Evolutionary conservation across 2,797 vertebrate species (phyloP).

Genomic region (Schizothorax lantsangensis): DNA sequence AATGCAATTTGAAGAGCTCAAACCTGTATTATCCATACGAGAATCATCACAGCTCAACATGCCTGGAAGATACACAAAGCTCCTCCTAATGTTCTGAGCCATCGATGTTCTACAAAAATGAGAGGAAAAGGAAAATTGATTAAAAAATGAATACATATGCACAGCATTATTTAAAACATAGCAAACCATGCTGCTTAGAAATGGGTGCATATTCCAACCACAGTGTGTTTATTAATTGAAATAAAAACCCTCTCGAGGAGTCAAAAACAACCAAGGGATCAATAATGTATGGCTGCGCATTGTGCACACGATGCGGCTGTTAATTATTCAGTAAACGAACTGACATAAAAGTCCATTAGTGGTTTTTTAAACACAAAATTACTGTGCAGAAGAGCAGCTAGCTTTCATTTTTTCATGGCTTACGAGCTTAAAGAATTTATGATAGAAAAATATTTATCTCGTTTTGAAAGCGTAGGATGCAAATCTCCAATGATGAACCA

Average conservation of each 20-base stretch:
- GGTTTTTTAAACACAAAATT: slow-evolving; percentile 66
- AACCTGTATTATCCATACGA: background rate
- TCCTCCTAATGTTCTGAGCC: background rate
- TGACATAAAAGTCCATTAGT: slow-evolving; percentile 83
- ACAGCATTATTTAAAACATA: slow-evolving; percentile 12
- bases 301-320: slow-evolving; percentile 72
- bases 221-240: slow-evolving; percentile 68
- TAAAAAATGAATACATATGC: background rate
- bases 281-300: slow-evolving; percentile 75
- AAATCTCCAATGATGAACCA: slow-evolving; percentile 77
- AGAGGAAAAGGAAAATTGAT: background rate
- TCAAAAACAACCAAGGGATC: slow-evolving; percentile 73
- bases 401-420: slow-evolving; percentile 71
- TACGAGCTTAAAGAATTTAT: slow-evolving; percentile 77
- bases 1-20: background rate
- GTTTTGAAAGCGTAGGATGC: slow-evolving; percentile 70
- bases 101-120: background rate
- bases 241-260: slow-evolving; percentile 56
- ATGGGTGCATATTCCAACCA: slow-evolving; percentile 22
- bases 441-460: slow-evolving; percentile 82
- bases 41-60: background rate
- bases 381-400: slow-evolving; percentile 61
- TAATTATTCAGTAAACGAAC: slow-evolving; percentile 83
- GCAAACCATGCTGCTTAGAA: slow-evolving; percentile 22
- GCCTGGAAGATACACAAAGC: background rate